Base-by-base conservation (phyloP, 2,888 invertebrate genomes). In the Meta bourneti region DNA sequence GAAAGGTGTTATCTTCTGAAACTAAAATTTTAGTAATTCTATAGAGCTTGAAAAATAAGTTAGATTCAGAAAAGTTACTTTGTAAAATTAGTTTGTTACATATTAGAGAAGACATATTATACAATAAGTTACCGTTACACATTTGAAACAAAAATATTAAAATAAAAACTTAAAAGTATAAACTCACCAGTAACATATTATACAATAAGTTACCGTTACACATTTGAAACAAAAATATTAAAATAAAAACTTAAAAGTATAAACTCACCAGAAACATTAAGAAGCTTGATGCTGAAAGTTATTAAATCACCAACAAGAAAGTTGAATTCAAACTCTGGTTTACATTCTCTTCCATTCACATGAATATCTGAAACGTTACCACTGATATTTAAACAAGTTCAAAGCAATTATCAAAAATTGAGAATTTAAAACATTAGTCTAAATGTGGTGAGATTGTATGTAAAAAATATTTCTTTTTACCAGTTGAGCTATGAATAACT, bases 301-400 rank as follows among this genome's bases (percentile, higher is more conserved):
- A 98, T 95, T 93, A 97, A 96, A 95, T 98, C 97, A 13, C 98
- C 98, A 34, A 97, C 97, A 51, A 96, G 95, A 94, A 97, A 98
- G 34, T 95, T 96, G 93, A 97, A 96, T 94, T 97, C 97, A 93
- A 97, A 97, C 95, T 97, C 97, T 0, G 97, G 97, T 94, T 97
- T 97, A 70, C 97, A 96, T 84, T 96, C 95, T 93, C 96, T 96
- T 74, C 96, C 96, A 95, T 98, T 97, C 81, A 98, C 96, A 92
- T 96, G 96, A 77, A 98, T 97, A 95, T 97, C 98, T 98, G 13
- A 95, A 95, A 93, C n/a, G 87, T 79, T 93, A 89, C 90, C 19
- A 34, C 49, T 34, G 75, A 1, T n/a, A 72, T 72, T 72, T 72
- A 72, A 72, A 72, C 13, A 72, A 72, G 75, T 16, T 49, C 13